Evolutionary conservation across 2,888 invertebrate species (phyloP), one percentile per base, ranked within the genome.

Genomic region (Sicus ferrugineus): DNA sequence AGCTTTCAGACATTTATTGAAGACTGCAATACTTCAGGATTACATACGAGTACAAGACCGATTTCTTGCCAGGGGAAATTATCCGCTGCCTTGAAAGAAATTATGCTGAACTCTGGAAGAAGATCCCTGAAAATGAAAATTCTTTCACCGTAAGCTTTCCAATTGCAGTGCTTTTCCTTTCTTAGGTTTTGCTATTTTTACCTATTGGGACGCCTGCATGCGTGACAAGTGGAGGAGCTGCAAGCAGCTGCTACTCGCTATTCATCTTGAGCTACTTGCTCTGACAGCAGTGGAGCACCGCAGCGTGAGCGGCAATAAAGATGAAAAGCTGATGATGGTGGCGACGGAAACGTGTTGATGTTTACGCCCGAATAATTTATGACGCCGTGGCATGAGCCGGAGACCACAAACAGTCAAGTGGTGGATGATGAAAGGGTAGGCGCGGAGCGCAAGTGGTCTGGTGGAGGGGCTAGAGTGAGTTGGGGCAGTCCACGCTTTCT

Each of bases 341-440:
- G 28, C 21, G 65, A 65, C 34, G 65, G n/a, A 38, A 38, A 54
- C 16, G 75, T 81, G 81, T 80, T 82, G 78, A 81, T 81, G 80
- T 81, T 83, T 79, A 77, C 78, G 77, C 78, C 78, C 83, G 81
- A 83, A 83, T 83, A 81, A 82, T 81, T 83, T 81, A 83, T 82
- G 78, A 78, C 76, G 79, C 78, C 77, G 79, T 75, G 70, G 59
- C 48, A 46, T 46, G 46, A 69, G 54, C 58, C 58, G 56, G 30
- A 67, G 48, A 63, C 30, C n/a, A 3, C 62, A 42, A 62, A 62
- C 50, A 64, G 52, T 23, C 23, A 52, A 34, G 38, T 56, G 65
- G 19, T 66, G 34, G 31, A 23, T 34, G 56, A 42, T 31, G 23
- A 28, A 62, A 2, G 38, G n/a, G 28, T 54, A 26, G 26, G 21